A percentile compares a stretch with the other conserved stretches of the same genome.
Evolutionary conservation across 2,113 vertebrate species (phyloP).

Genomic region (Clinocottus analis): DNA sequence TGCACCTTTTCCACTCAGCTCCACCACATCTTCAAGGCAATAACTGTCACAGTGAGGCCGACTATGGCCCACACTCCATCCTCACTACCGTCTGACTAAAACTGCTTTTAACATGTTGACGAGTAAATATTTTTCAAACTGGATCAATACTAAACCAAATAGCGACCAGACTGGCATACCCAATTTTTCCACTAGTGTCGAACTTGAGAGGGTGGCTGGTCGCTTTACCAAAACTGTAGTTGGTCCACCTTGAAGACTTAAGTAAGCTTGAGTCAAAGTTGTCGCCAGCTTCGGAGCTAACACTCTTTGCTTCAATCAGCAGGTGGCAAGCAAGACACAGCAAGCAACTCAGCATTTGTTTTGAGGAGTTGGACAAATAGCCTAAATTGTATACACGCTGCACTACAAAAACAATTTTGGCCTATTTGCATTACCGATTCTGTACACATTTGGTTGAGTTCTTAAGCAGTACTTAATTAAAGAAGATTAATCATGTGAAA

Average conservation of each 20-base stretch:
- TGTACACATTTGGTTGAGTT: background rate
- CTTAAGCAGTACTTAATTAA: background rate
- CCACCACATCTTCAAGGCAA: slow-evolving; percentile 9
- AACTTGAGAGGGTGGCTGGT: no score
- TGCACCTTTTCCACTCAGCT: slow-evolving; percentile 35
- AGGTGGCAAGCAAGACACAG: background rate
- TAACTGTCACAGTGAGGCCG: background rate
- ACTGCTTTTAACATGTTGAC: background rate
- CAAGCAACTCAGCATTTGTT: background rate
- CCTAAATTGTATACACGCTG: background rate
- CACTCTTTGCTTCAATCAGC: background rate
- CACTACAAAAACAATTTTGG: background rate
- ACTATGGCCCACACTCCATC: background rate
- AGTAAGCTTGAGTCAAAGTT: background rate
- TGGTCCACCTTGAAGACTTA: background rate
- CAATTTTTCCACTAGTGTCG: no score
- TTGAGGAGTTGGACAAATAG: background rate
- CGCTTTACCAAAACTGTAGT: no score
- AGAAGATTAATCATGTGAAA: no score
- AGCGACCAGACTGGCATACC: background rate
- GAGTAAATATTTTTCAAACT: background rate
- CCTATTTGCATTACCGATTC: background rate
- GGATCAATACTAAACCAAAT: background rate
- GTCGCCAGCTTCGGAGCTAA: background rate
- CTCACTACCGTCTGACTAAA: background rate